Conservation (phyloP, 2,888 invertebrate species). For the Sphecodes monilicornis region DNA sequence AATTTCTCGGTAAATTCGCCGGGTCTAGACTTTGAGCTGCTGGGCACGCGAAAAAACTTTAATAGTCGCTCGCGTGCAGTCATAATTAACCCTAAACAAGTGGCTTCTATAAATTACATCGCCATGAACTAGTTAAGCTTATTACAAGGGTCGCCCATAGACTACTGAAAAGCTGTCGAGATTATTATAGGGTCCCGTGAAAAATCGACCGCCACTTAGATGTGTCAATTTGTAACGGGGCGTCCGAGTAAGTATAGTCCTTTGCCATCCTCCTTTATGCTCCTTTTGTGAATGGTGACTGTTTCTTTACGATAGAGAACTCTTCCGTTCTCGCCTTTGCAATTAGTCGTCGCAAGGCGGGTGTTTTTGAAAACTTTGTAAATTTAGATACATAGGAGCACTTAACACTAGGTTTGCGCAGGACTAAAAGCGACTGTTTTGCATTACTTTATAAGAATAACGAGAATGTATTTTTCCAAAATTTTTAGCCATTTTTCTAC, state of each 20-base stretch:
- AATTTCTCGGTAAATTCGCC: neutral
- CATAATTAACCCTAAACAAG: slow-evolving; percentile 68
- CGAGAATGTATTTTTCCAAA: no score
- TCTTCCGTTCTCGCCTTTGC: neutral
- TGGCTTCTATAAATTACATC: slow-evolving; percentile 67
- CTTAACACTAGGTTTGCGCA: no score
- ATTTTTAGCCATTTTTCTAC: no score
- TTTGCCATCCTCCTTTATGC: slow-evolving; percentile 21
- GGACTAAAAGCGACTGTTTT: no score
- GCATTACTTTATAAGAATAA: no score
- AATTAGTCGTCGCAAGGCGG: neutral
- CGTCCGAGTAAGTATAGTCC: slow-evolving; percentile 51
- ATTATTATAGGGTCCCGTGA: slow-evolving; percentile 67
- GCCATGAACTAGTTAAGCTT: slow-evolving; percentile 65
- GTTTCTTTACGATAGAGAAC: neutral
- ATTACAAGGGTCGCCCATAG: slow-evolving; percentile 66
- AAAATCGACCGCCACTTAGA: slow-evolving; percentile 62
- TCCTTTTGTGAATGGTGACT: slow-evolving; percentile 13
- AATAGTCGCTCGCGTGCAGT: slow-evolving; percentile 30
- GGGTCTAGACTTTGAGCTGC: neutral
- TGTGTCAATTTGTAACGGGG: slow-evolving; percentile 65
- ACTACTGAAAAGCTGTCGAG: slow-evolving; percentile 67
- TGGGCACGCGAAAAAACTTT: neutral
- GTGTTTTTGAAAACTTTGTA: neutral
- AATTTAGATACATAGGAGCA: neutral